phyloP scores from a whole-genome alignment of 2,797 vertebrate species.

The Xiphorhynchus erythropygius region DNA sequence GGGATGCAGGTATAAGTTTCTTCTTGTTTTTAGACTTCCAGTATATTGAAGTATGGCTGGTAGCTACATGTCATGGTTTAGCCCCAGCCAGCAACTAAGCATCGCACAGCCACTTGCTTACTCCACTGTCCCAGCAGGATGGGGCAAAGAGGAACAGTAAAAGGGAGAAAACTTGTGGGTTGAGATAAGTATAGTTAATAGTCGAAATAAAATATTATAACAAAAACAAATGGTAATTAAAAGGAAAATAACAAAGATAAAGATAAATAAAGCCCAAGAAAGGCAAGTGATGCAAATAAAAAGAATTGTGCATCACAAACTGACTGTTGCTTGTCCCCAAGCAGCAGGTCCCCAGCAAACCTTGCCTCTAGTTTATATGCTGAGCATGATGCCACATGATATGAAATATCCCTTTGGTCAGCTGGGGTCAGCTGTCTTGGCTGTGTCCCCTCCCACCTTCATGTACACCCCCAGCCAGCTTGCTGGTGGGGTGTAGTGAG shows the following conservation, averaged over 20 bases:
- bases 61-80: neutral
- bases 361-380: neutral
- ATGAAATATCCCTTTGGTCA: neutral
- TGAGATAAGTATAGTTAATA: neutral
- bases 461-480: neutral
- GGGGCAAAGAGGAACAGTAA: neutral
- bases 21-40: neutral
- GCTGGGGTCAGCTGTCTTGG: neutral
- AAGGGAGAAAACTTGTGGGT: neutral
- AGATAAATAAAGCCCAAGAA: neutral
- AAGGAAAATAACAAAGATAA: neutral
- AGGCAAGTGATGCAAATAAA: neutral
- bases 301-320: neutral
- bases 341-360: neutral
- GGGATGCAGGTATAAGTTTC: neutral
- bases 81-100: neutral
- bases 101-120: neutral
- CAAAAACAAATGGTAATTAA: neutral
- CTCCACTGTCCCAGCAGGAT: neutral
- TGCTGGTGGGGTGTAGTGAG: neutral
- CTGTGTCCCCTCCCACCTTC: neutral
- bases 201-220: neutral
- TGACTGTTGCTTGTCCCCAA: neutral
- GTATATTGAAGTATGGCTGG: neutral
- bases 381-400: neutral